A percentile compares a stretch with the other conserved stretches of the same genome.
phyloP scores from a whole-genome alignment of 2,113 vertebrate species.

The Notothenia coriiceps region DNA sequence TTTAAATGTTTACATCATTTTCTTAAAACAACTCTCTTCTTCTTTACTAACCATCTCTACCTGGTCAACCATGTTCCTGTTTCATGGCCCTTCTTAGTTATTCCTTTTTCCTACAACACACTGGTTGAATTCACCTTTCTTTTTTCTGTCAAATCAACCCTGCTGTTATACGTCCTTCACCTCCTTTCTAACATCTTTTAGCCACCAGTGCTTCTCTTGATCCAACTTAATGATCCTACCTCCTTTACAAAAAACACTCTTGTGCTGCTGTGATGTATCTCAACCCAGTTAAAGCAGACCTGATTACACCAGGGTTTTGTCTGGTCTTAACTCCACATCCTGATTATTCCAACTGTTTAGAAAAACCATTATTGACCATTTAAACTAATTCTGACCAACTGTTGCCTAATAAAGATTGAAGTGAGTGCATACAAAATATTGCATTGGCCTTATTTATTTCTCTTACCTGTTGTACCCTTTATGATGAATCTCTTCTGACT shows the following conservation, averaged over 20 bases:
- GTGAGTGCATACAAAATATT: conserved; percentile 72
- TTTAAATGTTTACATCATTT: conserved; percentile 3
- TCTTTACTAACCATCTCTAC: conserved; percentile 1
- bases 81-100: conserved; percentile 11
- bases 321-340: conserved; percentile 5
- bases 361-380: conserved; percentile 55
- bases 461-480: neutral
- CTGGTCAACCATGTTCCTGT: neutral
- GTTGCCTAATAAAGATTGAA: conserved; percentile 84
- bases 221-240: conserved; percentile 13
- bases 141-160: conserved; percentile 17
- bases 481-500: neutral
- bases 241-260: conserved; percentile 14
- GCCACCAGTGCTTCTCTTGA: conserved; percentile 12
- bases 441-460: conserved; percentile 35
- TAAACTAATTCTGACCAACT: conserved; percentile 61
- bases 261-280: conserved; percentile 10
- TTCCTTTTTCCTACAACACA: conserved; percentile 15
- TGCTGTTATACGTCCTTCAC: conserved; percentile 12
- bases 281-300: conserved; percentile 5
- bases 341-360: conserved; percentile 33
- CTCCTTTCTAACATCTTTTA: conserved; percentile 17
- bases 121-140: conserved; percentile 28
- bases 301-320: neutral
- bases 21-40: conserved; percentile 14